Percentiles rank a stretch among this genome's conserved stretches.
Evolutionary conservation across 2,888 invertebrate species (phyloP).

Genomic region (Oasisia sp.): DNA sequence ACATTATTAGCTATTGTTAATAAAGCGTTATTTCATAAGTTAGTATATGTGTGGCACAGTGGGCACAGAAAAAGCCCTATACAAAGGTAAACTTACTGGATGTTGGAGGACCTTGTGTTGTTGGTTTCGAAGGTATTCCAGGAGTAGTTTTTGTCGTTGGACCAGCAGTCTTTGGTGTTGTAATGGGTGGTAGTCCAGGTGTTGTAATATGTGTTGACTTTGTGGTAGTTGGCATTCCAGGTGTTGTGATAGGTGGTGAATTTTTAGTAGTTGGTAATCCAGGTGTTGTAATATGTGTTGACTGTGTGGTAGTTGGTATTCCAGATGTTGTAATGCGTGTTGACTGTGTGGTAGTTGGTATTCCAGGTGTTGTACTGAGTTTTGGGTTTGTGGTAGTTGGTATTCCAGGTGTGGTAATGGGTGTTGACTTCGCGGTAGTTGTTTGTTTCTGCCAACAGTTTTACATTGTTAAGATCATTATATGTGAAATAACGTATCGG

Average conservation of each 20-base stretch:
- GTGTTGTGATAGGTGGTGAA: background rate
- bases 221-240: background rate
- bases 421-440: background rate
- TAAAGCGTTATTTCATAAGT: too few relatives aligned
- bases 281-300: background rate
- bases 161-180: background rate
- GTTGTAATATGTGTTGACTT: background rate
- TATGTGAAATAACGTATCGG: too few relatives aligned
- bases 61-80: too few relatives aligned
- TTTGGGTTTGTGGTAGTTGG: background rate
- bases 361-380: background rate
- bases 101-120: background rate
- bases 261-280: background rate
- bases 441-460: too few relatives aligned
- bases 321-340: too few relatives aligned
- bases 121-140: background rate
- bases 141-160: background rate
- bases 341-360: background rate
- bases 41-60: too few relatives aligned
- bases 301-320: background rate
- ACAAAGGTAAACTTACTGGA: background rate
- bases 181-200: background rate
- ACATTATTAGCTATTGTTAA: too few relatives aligned
- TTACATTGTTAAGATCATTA: too few relatives aligned
- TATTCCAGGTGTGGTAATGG: background rate